These are phyloP conservation scores for Coracias cyanogaster DNA, from an alignment of 2,797 vertebrate species.

Conservation along the genomic window DNA sequence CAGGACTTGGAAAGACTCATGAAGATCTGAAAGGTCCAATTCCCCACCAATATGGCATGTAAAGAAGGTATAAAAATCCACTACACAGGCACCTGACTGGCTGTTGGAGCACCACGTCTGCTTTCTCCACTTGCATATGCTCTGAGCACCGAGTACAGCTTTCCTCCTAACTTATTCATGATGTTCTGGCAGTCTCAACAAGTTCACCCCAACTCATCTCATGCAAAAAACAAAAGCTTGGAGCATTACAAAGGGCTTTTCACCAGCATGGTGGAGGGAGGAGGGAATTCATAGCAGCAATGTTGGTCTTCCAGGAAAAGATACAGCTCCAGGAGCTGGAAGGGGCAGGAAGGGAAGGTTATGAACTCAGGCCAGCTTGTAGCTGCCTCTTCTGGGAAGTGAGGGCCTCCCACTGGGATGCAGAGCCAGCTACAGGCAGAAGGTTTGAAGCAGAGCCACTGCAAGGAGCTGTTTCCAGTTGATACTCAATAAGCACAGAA, in stretches of 20 bases:
- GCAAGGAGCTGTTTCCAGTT: constrained; percentile 3
- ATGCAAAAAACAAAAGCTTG: constrained; percentile 52
- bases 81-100: fast-evolving
- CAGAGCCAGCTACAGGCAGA: not conserved
- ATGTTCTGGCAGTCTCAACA: not conserved
- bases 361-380: not conserved
- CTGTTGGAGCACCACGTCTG: not conserved
- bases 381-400: constrained; percentile 11
- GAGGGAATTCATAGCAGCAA: not conserved
- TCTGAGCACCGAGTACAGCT: not conserved
- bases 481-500: not conserved
- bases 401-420: not conserved
- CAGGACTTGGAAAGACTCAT: fast-evolving
- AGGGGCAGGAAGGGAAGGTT: not conserved
- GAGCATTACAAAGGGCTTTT: not conserved
- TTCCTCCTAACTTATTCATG: constrained; percentile 61
- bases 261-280: not conserved
- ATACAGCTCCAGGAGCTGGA: not conserved
- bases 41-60: not conserved
- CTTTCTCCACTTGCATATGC: not conserved
- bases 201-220: constrained; percentile 44
- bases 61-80: not conserved
- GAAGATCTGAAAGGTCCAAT: not conserved
- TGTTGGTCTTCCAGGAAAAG: not conserved
- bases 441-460: constrained; percentile 15